Conservation (phyloP, 2,888 invertebrate species). For the Galeruca laticollis region DNA sequence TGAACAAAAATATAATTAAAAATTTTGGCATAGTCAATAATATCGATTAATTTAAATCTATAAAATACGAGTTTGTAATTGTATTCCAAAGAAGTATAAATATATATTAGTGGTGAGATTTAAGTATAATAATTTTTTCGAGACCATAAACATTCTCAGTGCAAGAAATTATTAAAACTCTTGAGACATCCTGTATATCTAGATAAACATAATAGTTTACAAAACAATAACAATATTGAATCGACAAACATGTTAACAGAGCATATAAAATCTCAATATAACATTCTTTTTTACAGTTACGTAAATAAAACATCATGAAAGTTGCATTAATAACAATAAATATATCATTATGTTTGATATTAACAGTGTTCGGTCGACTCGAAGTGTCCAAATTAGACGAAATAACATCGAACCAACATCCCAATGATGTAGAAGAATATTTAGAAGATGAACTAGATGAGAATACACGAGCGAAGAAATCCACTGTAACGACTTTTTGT, state of each 20-base stretch:
- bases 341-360: slow-evolving; percentile 19
- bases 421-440: slow-evolving; percentile 29
- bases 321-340: slow-evolving; percentile 23
- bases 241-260: slow-evolving; percentile 26
- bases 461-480: slow-evolving; percentile 63
- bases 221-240: slow-evolving; percentile 26
- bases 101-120: too few species aligned
- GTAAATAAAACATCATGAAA: slow-evolving; percentile 27
- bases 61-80: too few species aligned
- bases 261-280: slow-evolving; percentile 23
- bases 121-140: too few species aligned
- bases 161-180: too few species aligned
- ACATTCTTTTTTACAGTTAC: neutral
- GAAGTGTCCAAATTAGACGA: slow-evolving; percentile 15
- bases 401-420: slow-evolving; percentile 1
- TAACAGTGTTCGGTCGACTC: slow-evolving; percentile 20
- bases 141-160: too few species aligned
- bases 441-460: slow-evolving; percentile 47
- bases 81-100: too few species aligned
- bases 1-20: too few species aligned
- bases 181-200: slow-evolving; percentile 8
- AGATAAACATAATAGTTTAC: slow-evolving; percentile 7
- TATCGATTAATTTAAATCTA: too few species aligned
- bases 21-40: too few species aligned
- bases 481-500: slow-evolving; percentile 67